Conservation (phyloP, 1,140 invertebrate genomes). For the Ridgeia piscesae region DNA sequence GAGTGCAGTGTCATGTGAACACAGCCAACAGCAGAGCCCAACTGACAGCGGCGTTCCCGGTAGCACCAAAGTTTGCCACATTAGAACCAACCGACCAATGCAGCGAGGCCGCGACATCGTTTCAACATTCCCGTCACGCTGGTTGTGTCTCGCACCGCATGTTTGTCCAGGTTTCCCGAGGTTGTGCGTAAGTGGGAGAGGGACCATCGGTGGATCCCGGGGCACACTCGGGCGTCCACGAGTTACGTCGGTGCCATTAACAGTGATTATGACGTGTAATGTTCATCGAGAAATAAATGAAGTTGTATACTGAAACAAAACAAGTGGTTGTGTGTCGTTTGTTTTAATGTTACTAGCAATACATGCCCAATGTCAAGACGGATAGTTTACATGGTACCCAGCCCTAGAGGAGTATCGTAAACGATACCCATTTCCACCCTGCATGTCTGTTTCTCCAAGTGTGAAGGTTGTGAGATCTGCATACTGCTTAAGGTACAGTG, state of each 20-base stretch:
- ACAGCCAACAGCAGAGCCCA: neutral
- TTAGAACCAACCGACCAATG: neutral
- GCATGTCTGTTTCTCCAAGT: too few species aligned
- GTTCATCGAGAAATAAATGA: neutral
- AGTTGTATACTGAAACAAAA: conserved; percentile 6
- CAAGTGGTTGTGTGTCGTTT: neutral
- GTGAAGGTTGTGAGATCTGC: too few species aligned
- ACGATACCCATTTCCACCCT: too few species aligned
- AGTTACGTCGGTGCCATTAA: neutral
- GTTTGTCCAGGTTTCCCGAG: neutral
- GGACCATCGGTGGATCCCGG: neutral
- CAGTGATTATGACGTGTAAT: neutral
- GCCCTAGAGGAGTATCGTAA: too few species aligned
- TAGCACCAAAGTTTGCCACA: neutral
- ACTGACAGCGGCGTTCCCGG: neutral
- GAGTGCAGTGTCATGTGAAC: neutral
- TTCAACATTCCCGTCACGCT: neutral
- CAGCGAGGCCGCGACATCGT: neutral
- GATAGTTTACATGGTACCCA: too few species aligned
- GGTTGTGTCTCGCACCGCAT: neutral
- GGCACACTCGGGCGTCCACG: neutral
- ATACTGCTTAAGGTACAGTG: too few species aligned
- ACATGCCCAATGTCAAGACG: too few species aligned
- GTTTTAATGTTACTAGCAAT: neutral
- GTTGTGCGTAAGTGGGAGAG: neutral